Conservation (phyloP, 92 coral and sea anemone genomes). For the Isaurus tuberculatus region DNA sequence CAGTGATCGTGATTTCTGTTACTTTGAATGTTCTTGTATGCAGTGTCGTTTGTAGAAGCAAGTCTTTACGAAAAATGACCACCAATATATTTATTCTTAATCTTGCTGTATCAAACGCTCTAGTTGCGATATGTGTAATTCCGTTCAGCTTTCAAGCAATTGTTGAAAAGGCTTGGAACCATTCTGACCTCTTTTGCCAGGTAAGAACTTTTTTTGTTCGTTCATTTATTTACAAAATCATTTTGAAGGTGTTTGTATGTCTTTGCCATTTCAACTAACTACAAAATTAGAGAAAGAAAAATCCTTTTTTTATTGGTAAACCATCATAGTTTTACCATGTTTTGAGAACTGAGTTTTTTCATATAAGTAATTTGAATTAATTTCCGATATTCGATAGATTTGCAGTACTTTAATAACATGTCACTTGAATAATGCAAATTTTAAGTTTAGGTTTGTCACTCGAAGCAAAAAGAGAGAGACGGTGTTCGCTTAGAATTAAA, state of each 20-base stretch:
- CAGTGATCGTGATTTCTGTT: constrained; percentile 69
- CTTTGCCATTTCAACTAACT: neutral
- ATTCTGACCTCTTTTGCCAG: constrained; percentile 76
- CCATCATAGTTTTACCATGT: neutral
- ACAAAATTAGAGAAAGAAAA: neutral
- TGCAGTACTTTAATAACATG: constrained; percentile 7
- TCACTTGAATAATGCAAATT: constrained; percentile 8
- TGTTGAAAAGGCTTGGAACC: constrained; percentile 65
- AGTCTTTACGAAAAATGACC: constrained; percentile 68
- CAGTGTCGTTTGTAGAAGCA: constrained; percentile 72
- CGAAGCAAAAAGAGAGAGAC: neutral
- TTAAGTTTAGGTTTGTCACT: neutral
- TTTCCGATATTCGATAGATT: constrained; percentile 18
- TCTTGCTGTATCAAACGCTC: constrained; percentile 79
- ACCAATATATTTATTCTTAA: constrained; percentile 90
- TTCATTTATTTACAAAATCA: neutral
- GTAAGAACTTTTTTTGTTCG: constrained; percentile 53
- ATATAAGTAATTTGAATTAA: constrained; percentile 14
- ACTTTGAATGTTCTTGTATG: constrained; percentile 72
- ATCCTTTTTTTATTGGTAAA: too few relatives aligned
- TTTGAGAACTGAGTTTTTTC: neutral
- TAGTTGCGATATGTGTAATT: constrained; percentile 76
- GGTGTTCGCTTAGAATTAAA: neutral
- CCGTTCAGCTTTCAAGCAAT: constrained; percentile 79
- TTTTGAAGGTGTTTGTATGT: neutral